Percentiles rank a stretch among this genome's conserved stretches.
Evolutionary conservation across 2,888 invertebrate genomes (phyloP).

Genomic region (Napeogenes inachia): DNA sequence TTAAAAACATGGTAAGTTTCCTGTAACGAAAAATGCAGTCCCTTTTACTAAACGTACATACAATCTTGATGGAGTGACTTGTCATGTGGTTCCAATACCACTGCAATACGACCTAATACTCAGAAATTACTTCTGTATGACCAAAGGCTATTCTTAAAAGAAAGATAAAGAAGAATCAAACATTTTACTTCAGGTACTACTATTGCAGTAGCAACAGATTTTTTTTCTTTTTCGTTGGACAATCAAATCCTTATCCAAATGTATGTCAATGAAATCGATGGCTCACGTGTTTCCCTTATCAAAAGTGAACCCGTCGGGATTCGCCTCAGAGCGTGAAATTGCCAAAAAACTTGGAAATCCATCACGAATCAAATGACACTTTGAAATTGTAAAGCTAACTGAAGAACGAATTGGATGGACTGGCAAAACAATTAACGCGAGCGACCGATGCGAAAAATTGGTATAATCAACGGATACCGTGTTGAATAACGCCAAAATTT

Average conservation of each 20-base stretch:
- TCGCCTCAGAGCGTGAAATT: conserved; percentile 67
- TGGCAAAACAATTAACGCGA: conserved; percentile 69
- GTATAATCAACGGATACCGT: conserved; percentile 61
- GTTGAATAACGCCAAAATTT: conserved; percentile 53
- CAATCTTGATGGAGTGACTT: too few species aligned
- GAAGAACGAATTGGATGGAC: conserved; percentile 66
- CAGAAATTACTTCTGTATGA: too few species aligned
- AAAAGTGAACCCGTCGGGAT: conserved; percentile 57
- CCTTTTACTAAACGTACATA: too few species aligned
- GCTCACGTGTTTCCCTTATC: conserved; percentile 37
- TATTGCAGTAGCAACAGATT: conserved; percentile 45
- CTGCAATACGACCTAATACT: too few species aligned
- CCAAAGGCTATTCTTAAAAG: too few species aligned
- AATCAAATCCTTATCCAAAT: conserved; percentile 31
- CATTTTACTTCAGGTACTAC: too few species aligned
- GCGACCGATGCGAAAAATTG: conserved; percentile 62
- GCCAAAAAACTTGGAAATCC: conserved; percentile 72
- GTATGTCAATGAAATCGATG: background rate
- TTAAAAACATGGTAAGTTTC: too few species aligned
- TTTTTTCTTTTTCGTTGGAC: conserved; percentile 44
- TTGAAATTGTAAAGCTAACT: conserved; percentile 73
- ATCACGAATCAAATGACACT: conserved; percentile 76
- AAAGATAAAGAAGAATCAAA: too few species aligned
- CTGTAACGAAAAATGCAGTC: too few species aligned
- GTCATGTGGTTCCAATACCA: too few species aligned